Percentiles rank a stretch among this genome's conserved stretches.
These are phyloP conservation scores for Malthinus seriepunctatus DNA, from an alignment of 2,888 invertebrate species.

Conservation along the genomic window DNA sequence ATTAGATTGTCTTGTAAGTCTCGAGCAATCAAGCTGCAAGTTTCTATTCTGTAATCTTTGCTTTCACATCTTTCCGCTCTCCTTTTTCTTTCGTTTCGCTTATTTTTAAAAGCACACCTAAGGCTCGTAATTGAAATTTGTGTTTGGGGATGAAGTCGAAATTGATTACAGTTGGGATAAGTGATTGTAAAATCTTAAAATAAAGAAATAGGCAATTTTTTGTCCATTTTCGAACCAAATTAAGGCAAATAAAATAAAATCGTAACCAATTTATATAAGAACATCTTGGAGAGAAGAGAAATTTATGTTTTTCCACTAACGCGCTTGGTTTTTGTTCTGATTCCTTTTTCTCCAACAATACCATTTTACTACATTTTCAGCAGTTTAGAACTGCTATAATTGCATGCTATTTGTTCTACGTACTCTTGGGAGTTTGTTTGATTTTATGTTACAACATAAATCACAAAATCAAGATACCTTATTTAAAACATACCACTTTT, in stretches of 20 bases:
- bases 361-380: conserved; percentile 20
- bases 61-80: too few relatives aligned
- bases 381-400: conserved; percentile 24
- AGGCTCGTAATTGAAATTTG: too few relatives aligned
- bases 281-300: conserved; percentile 20
- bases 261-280: conserved; percentile 29
- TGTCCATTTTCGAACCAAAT: conserved; percentile 17
- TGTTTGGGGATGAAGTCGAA: too few relatives aligned
- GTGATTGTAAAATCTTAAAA: too few relatives aligned
- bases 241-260: conserved; percentile 28
- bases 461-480: conserved; percentile 1
- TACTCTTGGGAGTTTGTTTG: conserved; percentile 11
- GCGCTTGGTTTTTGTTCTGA: conserved; percentile 19
- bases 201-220: not conserved
- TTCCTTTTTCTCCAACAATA: conserved; percentile 17
- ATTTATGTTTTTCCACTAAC: conserved; percentile 27
- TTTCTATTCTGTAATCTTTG: too few relatives aligned
- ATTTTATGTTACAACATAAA: conserved; percentile 11
- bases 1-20: too few relatives aligned
- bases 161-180: too few relatives aligned
- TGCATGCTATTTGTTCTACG: conserved; percentile 23
- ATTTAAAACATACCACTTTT: not conserved
- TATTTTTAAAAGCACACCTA: too few relatives aligned
- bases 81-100: too few relatives aligned
- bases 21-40: too few relatives aligned